Percentiles rank a stretch among this genome's conserved stretches.
phyloP scores from a whole-genome alignment of 2,113 vertebrate genomes.

The Dicrurus megarhynchus region DNA sequence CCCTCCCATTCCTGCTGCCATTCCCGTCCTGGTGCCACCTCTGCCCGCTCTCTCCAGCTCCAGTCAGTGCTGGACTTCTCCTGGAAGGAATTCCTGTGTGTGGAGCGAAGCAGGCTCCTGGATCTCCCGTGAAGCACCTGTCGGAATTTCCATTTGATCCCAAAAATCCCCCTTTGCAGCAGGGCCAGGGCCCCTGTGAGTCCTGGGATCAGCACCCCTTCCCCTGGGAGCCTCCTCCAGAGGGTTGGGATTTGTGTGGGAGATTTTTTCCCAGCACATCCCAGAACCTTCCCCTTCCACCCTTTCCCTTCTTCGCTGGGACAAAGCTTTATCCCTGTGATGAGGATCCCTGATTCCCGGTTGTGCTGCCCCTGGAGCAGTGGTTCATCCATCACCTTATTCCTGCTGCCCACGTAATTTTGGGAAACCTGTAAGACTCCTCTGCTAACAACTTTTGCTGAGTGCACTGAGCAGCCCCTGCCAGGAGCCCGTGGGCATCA shows the following conservation, averaged over 20 bases:
- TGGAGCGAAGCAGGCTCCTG: fast-evolving
- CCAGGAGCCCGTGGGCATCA: fast-evolving
- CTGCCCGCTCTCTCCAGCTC: fast-evolving
- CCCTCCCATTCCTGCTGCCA: fast-evolving
- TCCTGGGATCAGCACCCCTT: fast-evolving
- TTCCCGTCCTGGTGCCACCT: not conserved
- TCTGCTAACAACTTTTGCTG: fast-evolving
- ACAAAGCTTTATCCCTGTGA: fast-evolving
- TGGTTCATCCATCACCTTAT: fast-evolving
- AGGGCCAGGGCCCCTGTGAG: fast-evolving
- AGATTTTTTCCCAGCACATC: not conserved
- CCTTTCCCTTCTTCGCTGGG: fast-evolving
- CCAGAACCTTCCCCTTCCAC: not conserved
- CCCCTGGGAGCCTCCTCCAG: not conserved
- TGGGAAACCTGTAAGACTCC: fast-evolving
- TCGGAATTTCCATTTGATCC: not conserved
- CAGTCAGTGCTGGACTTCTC: fast-evolving
- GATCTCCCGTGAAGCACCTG: fast-evolving
- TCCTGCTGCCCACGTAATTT: fast-evolving
- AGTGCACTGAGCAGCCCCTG: fast-evolving
- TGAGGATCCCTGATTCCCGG: fast-evolving
- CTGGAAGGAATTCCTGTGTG: fast-evolving
- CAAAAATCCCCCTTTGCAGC: fast-evolving
- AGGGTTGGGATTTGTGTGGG: fast-evolving
- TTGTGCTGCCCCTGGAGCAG: fast-evolving